Base-by-base conservation (phyloP, 2,888 invertebrate species). In the Choristoneura rosaceana region DNA sequence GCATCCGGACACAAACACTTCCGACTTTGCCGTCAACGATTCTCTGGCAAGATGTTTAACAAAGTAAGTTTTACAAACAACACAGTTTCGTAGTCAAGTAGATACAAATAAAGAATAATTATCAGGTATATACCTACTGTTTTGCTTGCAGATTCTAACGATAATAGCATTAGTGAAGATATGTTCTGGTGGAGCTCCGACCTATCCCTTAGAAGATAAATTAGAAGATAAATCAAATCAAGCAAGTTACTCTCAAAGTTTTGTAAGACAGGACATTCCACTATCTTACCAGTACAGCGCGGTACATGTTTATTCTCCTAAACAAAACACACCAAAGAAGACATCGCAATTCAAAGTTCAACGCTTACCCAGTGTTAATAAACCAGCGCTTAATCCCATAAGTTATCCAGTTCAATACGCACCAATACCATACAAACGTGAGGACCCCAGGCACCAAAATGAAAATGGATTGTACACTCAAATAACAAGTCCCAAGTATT, bases 1-100 rank as follows among this genome's bases (percentile, higher is more conserved):
- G 76, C 76, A 79, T 82, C 81, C 77, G 80, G 76, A 70, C 75
- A 69, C 81, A 76, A 77, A 78, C 77, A 84, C 81, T 84, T 85
- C 80, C 79, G 78, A 80, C 62, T 71, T 75, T 76, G 75, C 69
- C 76, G 76, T 76, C 60, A 74, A 62, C 70, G 73, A 71, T 79
- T 75, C 77, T 74, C 71, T 50, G 73, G 63, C 77, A 76, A 77
- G 50, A 85, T 85, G 84, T 63, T 82, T 74, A 61, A 74, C 45
- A 79, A 80, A 80, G 85, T 85, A 79, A 86, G 85, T 83, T 69
- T 70, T 60, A 38, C 33, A 67, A 52, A 25, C 52, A 59, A 41
- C 58, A n/a, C 34, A 41, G 38, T 62, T 5, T 33, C 9, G 7
- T 2, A 25, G 2, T 8, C 43, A n/a, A 34, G 15, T 59, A 25